Evolutionary conservation across 2,888 invertebrate species (phyloP), one percentile per base, ranked within the genome.

Genomic region (Himalopsyche tibetana): DNA sequence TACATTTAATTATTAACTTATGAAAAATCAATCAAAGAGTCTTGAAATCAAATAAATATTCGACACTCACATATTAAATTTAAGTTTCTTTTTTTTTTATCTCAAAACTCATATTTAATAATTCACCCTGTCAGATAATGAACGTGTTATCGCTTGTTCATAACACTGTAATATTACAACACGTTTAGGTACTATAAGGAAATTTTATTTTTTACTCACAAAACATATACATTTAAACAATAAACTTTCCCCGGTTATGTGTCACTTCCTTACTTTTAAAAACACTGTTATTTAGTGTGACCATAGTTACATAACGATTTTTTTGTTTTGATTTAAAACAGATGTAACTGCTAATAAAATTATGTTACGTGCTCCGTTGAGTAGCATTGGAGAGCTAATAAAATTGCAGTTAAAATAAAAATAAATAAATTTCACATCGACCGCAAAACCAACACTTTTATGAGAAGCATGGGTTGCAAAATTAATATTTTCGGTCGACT

Each of bases 381-480:
- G 28, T 63, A 63, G 19, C 19, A 19, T 63, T 63, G 63, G 63
- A 63, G 63, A 63, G 63, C 63, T 63, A 19, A 63, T 63, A 63
- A 63, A 63, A 63, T 63, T 63, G 63, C 63, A 63, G 63, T 63
- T 63, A 19, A 19, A 63, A 63, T n/a, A 19, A 63, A 19, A 63
- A 63, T 63, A 63, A 63, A 63, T 63, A 63, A 19, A 63, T 63
- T 63, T 63, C 63, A 63, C 63, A 63, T 63, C 63, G 63, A 63
- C 63, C 63, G 28, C 63, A 63, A 28, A 63, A 63, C 63, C 28
- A 63, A 63, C 19, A 63, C 19, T 63, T 63, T 63, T 63, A 63
- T 19, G 63, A 63, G 63, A 63, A 63, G 63, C 63, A 63, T 19
- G 63, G 51, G 9, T 63, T 63, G 63, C 63, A 19, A 63, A 63